Evolutionary conservation across 1,140 invertebrate genomes (phyloP).

Genomic region (Nasonia giraulti): DNA sequence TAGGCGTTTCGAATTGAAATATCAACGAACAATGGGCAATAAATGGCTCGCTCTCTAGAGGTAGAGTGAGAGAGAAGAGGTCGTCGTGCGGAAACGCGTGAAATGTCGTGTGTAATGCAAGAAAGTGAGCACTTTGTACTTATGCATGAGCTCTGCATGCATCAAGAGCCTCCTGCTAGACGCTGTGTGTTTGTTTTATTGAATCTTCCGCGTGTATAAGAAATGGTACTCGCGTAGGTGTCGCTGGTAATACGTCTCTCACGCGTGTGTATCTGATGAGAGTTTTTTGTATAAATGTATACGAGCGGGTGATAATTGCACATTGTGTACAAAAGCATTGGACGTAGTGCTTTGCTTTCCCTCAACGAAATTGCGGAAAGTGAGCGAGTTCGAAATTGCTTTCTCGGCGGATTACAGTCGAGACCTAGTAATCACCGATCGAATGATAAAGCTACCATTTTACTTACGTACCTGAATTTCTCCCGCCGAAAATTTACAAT

Average conservation of each 20-base stretch:
- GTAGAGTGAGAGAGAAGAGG: not conserved
- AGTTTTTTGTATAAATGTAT: too few relatives aligned
- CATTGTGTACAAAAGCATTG: too few relatives aligned
- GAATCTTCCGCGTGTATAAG: slow-evolving; percentile 13
- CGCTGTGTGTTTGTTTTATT: slow-evolving; percentile 38
- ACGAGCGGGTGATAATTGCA: too few relatives aligned
- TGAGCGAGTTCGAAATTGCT: too few relatives aligned
- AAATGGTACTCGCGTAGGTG: not conserved
- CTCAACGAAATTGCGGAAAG: too few relatives aligned
- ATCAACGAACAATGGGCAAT: slow-evolving; percentile 47
- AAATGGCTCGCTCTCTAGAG: slow-evolving; percentile 28
- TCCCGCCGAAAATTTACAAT: too few relatives aligned
- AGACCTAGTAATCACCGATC: too few relatives aligned
- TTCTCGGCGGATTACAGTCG: too few relatives aligned
- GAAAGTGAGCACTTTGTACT: slow-evolving; percentile 32
- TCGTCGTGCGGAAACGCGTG: slow-evolving; percentile 27
- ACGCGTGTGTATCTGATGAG: not conserved
- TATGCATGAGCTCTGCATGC: slow-evolving; percentile 25
- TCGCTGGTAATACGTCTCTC: not conserved
- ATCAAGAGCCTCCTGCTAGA: not conserved
- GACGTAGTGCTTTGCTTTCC: too few relatives aligned
- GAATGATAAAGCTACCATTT: too few relatives aligned
- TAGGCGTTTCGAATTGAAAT: slow-evolving; percentile 44
- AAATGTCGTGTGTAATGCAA: slow-evolving; percentile 42
- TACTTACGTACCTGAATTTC: too few relatives aligned